These are phyloP conservation scores for Camponotus vicinus DNA, from an alignment of 1,140 invertebrate species.

Conservation along the genomic window DNA sequence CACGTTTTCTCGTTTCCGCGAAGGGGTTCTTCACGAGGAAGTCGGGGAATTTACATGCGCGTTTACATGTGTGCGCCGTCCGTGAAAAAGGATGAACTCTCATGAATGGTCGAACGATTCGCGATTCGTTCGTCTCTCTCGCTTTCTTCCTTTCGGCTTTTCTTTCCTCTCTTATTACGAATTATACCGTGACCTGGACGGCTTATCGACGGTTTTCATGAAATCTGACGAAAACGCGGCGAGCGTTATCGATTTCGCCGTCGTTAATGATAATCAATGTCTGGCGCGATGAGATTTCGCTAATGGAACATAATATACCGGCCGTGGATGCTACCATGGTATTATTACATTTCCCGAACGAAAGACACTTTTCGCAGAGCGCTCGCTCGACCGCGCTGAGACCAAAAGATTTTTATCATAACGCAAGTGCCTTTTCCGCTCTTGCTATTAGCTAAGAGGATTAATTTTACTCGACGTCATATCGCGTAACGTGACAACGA, in stretches of 20 bases:
- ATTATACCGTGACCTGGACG: constrained; percentile 53
- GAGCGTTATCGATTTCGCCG: constrained; percentile 69
- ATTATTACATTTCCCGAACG: constrained; percentile 66
- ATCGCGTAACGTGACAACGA: background rate
- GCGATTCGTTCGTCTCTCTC: background rate
- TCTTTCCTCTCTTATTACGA: constrained; percentile 57
- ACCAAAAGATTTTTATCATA: constrained; percentile 41
- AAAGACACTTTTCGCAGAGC: constrained; percentile 39
- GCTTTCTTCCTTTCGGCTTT: background rate
- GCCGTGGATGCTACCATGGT: constrained; percentile 40
- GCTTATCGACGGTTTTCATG: constrained; percentile 65
- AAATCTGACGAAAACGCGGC: constrained; percentile 61
- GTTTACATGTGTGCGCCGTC: constrained; percentile 41
- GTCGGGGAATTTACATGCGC: constrained; percentile 69
- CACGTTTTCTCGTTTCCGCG: constrained; percentile 73
- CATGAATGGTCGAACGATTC: constrained; percentile 63
- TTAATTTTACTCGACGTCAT: constrained; percentile 25
- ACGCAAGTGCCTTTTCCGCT: background rate
- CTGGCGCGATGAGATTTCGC: constrained; percentile 71
- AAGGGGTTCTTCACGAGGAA: constrained; percentile 58
- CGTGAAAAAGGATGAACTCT: constrained; percentile 69
- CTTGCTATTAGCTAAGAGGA: constrained; percentile 37
- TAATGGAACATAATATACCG: constrained; percentile 73
- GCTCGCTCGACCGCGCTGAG: constrained; percentile 24
- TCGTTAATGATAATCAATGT: constrained; percentile 75